phyloP scores from a whole-genome alignment of 2,888 invertebrate species.

The Hecatera dysodea region DNA sequence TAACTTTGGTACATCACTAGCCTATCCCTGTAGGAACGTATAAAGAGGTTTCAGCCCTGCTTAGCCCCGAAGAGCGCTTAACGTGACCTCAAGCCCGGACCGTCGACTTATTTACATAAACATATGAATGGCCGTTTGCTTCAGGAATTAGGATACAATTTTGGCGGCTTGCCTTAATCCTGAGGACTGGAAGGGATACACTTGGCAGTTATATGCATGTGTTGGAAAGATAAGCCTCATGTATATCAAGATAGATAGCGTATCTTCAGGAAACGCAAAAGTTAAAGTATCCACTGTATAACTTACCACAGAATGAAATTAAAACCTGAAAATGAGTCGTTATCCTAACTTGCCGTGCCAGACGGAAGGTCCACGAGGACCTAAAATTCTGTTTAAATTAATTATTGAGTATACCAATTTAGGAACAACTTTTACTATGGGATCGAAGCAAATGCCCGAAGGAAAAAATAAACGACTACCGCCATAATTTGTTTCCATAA shows the following conservation, averaged over 20 bases:
- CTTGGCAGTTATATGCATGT: constrained; percentile 11
- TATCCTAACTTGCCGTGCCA: too few relatives aligned
- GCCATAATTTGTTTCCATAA: too few relatives aligned
- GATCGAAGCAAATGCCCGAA: too few relatives aligned
- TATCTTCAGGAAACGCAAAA: neutral
- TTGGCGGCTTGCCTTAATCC: constrained; percentile 62
- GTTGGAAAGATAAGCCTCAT: constrained; percentile 10
- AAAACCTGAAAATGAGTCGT: too few relatives aligned
- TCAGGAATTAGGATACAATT: constrained; percentile 67
- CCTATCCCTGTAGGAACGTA: constrained; percentile 11
- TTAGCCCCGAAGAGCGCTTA: constrained; percentile 59
- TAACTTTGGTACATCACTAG: constrained; percentile 18
- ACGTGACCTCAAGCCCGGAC: constrained; percentile 53
- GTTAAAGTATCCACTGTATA: neutral
- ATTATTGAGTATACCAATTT: too few relatives aligned
- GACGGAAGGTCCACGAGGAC: too few relatives aligned
- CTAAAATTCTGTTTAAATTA: too few relatives aligned
- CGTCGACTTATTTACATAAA: constrained; percentile 66
- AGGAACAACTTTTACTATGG: too few relatives aligned
- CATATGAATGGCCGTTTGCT: constrained; percentile 65
- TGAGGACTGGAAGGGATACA: constrained; percentile 4
- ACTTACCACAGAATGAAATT: too few relatives aligned
- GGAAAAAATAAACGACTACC: too few relatives aligned
- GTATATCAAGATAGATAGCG: neutral
- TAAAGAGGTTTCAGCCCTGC: constrained; percentile 47